Percentiles rank a stretch among this genome's conserved stretches.
Evolutionary conservation across 1,140 invertebrate genomes (phyloP).

Genomic region (Phymorhynchus buccinoides): DNA sequence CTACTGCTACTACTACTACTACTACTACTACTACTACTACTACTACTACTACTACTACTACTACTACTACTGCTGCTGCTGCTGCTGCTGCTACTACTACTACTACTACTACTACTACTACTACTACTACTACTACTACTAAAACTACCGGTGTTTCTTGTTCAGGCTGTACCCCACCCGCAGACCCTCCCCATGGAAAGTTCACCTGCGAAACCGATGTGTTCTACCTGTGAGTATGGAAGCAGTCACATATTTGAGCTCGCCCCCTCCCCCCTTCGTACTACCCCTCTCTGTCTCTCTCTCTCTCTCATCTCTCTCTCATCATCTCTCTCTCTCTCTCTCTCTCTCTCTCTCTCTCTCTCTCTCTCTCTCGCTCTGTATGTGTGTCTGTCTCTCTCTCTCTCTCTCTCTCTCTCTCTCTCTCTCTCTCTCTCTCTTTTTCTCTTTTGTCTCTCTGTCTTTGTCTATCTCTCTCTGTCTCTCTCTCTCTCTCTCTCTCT

Average conservation of each 20-base stretch:
- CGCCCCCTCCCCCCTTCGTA: too few relatives aligned
- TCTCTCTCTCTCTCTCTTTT: neutral
- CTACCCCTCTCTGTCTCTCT: too few relatives aligned
- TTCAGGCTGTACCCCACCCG: neutral
- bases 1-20: neutral
- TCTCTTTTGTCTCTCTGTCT: too few relatives aligned
- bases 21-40: neutral
- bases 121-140: neutral
- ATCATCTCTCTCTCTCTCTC: too few relatives aligned
- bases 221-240: constrained; percentile 18
- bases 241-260: neutral
- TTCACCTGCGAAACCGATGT: constrained; percentile 1
- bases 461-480: neutral
- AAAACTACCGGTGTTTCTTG: neutral
- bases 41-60: neutral
- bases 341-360: neutral
- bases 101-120: neutral
- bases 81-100: neutral
- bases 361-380: too few relatives aligned
- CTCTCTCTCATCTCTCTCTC: neutral
- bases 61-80: neutral
- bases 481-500: too few relatives aligned
- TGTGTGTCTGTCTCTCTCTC: neutral
- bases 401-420: neutral
- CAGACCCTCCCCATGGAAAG: constrained; percentile 20